Base-by-base conservation (phyloP, 2,797 vertebrate genomes). In the Silurus aristotelis region DNA sequence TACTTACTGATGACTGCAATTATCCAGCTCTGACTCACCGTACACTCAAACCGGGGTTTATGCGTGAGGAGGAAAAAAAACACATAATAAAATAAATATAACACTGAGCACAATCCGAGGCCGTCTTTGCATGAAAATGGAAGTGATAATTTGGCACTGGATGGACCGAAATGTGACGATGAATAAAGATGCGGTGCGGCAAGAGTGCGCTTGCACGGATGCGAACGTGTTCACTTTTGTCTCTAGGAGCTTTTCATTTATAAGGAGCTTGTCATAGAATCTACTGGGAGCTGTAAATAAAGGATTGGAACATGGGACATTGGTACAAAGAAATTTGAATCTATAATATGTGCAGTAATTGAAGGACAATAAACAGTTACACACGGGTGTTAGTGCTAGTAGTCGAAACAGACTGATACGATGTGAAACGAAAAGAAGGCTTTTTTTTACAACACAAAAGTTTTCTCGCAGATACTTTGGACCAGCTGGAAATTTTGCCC, bases 1-100 rank as follows among this genome's bases (percentile, higher is more conserved):
- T 84, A 86, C 75, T 82, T 83, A 72, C 79, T 88, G 83, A 86
- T 88, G 87, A 86, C 75, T 84, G 79, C 86, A 87, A 87, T 87
- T 87, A 87, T 84, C 71, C 72, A 71, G 60, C 83, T 77, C 78
- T 84, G 86, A 87, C 83, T 84, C 83, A 84, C 83, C 46, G n/a
- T 75, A 75, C 31, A 60, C 22, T 6, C 79, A 77, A 25, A 77
- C 63, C 43, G 25, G 71, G 48, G 63, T 76, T 55, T 82, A 82
- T 15, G 64, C 20, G 14, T 25, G 60, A 15, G 67, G 67, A 48
- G n/a, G 14, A 5, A 17, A 56, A 27, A 55, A 76, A 25, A 20
- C 63, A 9, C 48, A 64, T 38, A 71, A 83, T 83, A 20, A 66
- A 80, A 80, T 66, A 87, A 84, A 81, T 67, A 76, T 56, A 73